These are phyloP conservation scores for Cirrhinus mrigala DNA, from an alignment of 2,797 vertebrate genomes.

Conservation along the genomic window DNA sequence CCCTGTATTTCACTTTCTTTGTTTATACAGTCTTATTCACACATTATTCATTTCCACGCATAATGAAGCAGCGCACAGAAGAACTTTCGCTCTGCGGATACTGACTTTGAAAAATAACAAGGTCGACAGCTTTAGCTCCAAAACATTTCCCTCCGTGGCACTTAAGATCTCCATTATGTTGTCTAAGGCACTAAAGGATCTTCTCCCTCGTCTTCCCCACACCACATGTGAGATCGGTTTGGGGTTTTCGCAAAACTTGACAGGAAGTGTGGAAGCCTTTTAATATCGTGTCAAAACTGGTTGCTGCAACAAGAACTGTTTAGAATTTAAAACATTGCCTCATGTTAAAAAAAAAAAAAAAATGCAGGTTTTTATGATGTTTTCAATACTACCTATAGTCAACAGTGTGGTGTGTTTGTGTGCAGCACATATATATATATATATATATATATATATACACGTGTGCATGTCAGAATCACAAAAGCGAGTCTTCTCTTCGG, in stretches of 20 bases:
- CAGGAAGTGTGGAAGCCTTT: constrained; percentile 65
- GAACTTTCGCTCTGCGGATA: constrained; percentile 64
- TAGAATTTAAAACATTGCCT: constrained; percentile 53
- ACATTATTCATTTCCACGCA: constrained; percentile 77
- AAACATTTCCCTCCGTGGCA: constrained; percentile 71
- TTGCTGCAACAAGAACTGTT: constrained; percentile 55
- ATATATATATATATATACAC: neutral
- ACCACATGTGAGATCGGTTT: constrained; percentile 68
- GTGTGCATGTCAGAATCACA: constrained; percentile 22
- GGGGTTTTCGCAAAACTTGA: constrained; percentile 65
- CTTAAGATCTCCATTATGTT: constrained; percentile 76
- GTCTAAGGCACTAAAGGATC: constrained; percentile 71
- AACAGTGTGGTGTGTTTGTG: constrained; percentile 12
- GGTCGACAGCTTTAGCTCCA: constrained; percentile 75
- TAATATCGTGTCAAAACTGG: constrained; percentile 59
- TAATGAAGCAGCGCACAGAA: constrained; percentile 73
- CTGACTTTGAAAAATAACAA: constrained; percentile 73
- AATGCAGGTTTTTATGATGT: constrained; percentile 45
- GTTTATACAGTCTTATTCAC: constrained; percentile 73
- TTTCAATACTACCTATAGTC: constrained; percentile 48
- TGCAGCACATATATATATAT: neutral
- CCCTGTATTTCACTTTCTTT: constrained; percentile 64
- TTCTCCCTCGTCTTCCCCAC: constrained; percentile 67
- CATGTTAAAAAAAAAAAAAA: constrained; percentile 52
- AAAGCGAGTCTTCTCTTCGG: constrained; percentile 13